phyloP scores from a whole-genome alignment of 64 coral and sea anemone species.

The Exaiptasia diaphana region DNA sequence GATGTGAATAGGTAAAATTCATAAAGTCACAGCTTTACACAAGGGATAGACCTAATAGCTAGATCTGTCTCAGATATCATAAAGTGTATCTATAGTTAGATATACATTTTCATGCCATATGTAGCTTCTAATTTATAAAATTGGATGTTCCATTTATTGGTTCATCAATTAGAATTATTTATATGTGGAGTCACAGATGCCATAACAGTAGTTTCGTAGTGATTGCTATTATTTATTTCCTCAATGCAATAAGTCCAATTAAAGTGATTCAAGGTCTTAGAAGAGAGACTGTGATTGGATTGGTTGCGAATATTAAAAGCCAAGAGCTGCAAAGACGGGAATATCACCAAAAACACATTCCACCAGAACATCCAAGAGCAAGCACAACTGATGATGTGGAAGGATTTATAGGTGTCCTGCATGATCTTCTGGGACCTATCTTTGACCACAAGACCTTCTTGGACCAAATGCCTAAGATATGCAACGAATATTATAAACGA shows the following conservation, averaged over 20 bases:
- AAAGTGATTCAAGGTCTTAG: slow-evolving; percentile 56
- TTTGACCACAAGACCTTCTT: too few species aligned
- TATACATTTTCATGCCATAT: too few species aligned
- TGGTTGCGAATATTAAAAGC: slow-evolving; percentile 43
- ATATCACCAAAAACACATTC: background rate
- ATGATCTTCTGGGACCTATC: slow-evolving; percentile 39
- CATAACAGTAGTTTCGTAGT: background rate
- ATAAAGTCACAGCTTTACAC: too few species aligned
- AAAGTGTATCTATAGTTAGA: too few species aligned
- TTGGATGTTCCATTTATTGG: too few species aligned
- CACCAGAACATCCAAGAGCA: slow-evolving; percentile 42
- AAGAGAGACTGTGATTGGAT: slow-evolving; percentile 33
- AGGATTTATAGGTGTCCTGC: slow-evolving; percentile 43
- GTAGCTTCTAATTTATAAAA: too few species aligned
- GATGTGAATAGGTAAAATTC: too few species aligned
- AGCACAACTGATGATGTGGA: slow-evolving; percentile 66
- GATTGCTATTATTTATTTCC: background rate
- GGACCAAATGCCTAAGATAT: too few species aligned
- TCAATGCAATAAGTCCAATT: too few species aligned
- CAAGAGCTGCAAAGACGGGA: slow-evolving; percentile 7
- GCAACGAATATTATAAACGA: slow-evolving; percentile 40
- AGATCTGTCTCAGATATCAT: too few species aligned
- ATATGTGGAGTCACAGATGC: background rate
- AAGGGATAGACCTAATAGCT: too few species aligned
- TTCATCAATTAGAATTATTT: background rate